phyloP scores from a whole-genome alignment of 2,113 vertebrate genomes.

The Trogon melanurus region DNA sequence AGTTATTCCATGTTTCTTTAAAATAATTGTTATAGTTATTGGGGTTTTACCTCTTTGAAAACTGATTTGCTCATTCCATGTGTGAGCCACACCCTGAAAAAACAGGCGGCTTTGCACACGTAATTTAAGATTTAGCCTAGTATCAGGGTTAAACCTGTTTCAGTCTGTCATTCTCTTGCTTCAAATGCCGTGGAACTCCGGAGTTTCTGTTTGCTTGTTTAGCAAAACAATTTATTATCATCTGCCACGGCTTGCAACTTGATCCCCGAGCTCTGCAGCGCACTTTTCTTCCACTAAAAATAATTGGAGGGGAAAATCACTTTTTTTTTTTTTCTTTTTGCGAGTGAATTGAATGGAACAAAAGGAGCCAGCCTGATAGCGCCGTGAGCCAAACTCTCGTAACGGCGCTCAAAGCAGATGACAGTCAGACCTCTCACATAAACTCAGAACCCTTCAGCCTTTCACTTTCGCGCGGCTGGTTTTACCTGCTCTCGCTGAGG shows the following conservation, averaged over 20 bases:
- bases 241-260: not conserved
- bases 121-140: constrained; percentile 7
- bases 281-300: not conserved
- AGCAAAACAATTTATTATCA: not conserved
- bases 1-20: not conserved
- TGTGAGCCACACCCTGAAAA: constrained; percentile 12
- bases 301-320: not conserved
- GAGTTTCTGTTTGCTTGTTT: not conserved
- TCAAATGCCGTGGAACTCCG: not conserved
- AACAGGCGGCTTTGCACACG: not conserved
- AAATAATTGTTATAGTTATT: not conserved
- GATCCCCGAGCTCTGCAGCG: not conserved
- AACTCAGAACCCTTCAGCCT: not conserved
- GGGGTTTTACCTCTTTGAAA: not conserved
- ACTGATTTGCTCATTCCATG: not conserved
- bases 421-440: not conserved
- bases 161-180: not conserved
- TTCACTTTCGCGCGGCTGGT: not conserved
- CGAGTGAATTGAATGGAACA: not conserved
- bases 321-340: not conserved
- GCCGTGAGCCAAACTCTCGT: not conserved
- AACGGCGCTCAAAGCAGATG: not conserved
- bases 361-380: not conserved
- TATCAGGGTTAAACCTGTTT: constrained; percentile 11
- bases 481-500: not conserved